Percentiles rank a stretch among this genome's conserved stretches.
phyloP scores from a whole-genome alignment of 2,113 vertebrate species.

The Chiloscyllium plagiosum region DNA sequence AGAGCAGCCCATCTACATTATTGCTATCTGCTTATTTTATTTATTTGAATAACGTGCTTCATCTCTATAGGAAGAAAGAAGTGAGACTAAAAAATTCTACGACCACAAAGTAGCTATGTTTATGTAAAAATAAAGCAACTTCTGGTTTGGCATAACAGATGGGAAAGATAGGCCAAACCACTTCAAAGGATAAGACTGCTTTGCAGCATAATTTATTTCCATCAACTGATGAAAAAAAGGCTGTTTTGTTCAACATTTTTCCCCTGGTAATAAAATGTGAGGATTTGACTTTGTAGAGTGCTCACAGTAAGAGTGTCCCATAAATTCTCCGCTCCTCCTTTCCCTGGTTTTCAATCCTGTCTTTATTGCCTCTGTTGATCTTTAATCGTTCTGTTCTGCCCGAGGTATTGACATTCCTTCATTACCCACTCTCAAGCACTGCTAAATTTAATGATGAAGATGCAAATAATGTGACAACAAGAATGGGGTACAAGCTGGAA shows the following conservation, averaged over 20 bases:
- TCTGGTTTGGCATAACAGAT: conserved; percentile 20
- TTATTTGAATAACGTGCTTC: neutral
- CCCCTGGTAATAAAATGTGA: neutral
- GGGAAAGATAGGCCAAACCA: conserved; percentile 27
- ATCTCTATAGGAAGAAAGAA: neutral
- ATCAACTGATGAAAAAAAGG: neutral
- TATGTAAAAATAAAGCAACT: conserved; percentile 26
- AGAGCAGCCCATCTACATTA: neutral
- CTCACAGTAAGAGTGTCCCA: neutral
- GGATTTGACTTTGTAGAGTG: neutral
- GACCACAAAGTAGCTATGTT: conserved; percentile 25
- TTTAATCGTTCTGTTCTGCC: neutral
- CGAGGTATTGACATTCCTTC: neutral
- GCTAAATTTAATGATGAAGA: neutral
- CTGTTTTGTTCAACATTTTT: neutral
- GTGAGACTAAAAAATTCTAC: neutral
- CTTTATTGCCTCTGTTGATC: neutral
- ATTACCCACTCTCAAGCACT: neutral
- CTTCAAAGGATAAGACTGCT: neutral
- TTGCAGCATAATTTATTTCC: neutral
- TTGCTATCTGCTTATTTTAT: neutral
- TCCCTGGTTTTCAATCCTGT: neutral
- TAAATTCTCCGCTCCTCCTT: neutral
- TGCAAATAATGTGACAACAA: neutral
- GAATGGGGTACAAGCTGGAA: neutral